Percentiles rank a stretch among this genome's conserved stretches.
These are phyloP conservation scores for Alfaro cultratus DNA, from an alignment of 2,797 vertebrate species.

Conservation along the genomic window DNA sequence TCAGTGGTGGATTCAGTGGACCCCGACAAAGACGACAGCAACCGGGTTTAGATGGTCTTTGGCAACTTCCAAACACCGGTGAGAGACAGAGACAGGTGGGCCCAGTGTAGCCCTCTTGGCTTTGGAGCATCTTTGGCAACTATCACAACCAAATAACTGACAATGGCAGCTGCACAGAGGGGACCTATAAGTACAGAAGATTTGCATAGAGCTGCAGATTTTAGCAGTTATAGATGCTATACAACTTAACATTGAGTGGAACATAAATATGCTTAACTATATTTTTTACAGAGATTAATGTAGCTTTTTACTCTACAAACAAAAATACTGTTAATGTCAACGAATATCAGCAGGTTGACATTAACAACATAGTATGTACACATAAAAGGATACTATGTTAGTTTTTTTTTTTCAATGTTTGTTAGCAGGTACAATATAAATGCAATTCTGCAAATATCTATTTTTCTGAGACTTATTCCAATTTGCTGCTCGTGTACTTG, in stretches of 20 bases:
- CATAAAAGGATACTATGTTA: background rate
- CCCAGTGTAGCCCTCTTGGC: constrained; percentile 49
- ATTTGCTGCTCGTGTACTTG: constrained; percentile 42
- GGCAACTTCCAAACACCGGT: constrained; percentile 57
- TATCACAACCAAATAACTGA: constrained; percentile 61
- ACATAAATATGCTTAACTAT: background rate
- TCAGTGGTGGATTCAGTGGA: constrained; percentile 43
- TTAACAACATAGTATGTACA: too few relatives aligned
- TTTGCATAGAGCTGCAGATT: constrained; percentile 27
- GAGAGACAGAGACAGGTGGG: constrained; percentile 75
- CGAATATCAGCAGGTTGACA: too few relatives aligned
- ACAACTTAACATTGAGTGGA: constrained; percentile 7
- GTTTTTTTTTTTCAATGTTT: background rate
- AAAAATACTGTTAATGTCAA: background rate
- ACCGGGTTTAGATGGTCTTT: constrained; percentile 64
- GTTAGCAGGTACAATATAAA: background rate
- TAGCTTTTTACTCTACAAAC: background rate
- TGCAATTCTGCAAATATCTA: constrained; percentile 27
- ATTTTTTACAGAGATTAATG: background rate
- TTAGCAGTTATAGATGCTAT: constrained; percentile 28
- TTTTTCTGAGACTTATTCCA: constrained; percentile 10
- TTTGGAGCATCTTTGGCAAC: constrained; percentile 66
- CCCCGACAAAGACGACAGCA: constrained; percentile 42
- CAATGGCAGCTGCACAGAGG: constrained; percentile 66
- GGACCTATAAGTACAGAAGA: constrained; percentile 35